Conservation (phyloP, 2,888 invertebrate species). For the Scaptomyza flava region DNA sequence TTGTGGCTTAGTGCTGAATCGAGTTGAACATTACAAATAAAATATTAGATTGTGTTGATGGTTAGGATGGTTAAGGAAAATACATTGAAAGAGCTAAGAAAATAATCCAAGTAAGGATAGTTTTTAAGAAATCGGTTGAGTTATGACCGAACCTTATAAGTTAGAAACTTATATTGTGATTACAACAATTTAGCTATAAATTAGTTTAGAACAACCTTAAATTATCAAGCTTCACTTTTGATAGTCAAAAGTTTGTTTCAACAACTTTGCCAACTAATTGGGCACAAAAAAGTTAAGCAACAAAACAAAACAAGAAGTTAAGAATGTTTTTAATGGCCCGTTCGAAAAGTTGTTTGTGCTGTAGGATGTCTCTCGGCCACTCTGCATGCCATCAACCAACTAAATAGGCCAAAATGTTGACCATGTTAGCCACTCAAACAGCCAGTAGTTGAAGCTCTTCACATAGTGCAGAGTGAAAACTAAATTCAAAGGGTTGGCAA, state of each 20-base stretch:
- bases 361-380: slow-evolving; percentile 21
- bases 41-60: neutral
- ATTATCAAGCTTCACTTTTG: slow-evolving; percentile 9
- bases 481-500: slow-evolving; percentile 2
- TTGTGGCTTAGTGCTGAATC: slow-evolving; percentile 60
- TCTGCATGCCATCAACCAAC: slow-evolving; percentile 60
- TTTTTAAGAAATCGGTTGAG: too few relatives aligned
- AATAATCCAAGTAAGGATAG: neutral
- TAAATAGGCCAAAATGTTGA: slow-evolving; percentile 68
- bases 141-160: neutral
- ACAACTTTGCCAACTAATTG: slow-evolving; percentile 51
- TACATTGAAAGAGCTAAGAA: neutral
- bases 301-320: slow-evolving; percentile 1
- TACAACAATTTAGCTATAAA: neutral
- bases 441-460: slow-evolving; percentile 10
- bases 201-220: slow-evolving; percentile 1
- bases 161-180: too few relatives aligned
- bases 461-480: slow-evolving; percentile 10
- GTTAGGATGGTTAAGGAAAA: neutral
- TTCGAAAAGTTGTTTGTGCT: slow-evolving; percentile 16
- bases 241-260: slow-evolving; percentile 29
- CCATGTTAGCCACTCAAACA: slow-evolving; percentile 53
- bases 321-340: slow-evolving; percentile 38
- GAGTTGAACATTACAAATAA: slow-evolving; percentile 13
- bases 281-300: slow-evolving; percentile 23